These are phyloP conservation scores for Leptinotarsa juncta DNA, from an alignment of 2,888 invertebrate genomes.

Conservation along the genomic window DNA sequence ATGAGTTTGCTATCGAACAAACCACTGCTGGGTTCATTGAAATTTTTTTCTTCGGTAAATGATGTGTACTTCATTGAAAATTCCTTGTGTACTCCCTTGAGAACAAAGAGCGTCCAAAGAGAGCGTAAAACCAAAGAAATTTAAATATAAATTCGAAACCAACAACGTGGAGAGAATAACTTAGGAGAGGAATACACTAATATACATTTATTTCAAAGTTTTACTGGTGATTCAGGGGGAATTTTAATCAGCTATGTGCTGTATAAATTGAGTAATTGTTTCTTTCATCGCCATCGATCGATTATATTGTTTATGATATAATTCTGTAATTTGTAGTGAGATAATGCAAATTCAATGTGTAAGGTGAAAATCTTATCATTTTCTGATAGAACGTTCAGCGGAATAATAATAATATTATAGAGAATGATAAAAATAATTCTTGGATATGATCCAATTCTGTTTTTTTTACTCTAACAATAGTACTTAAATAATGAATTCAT, in stretches of 20 bases:
- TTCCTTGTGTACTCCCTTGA: slow-evolving; percentile 9
- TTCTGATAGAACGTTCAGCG: no score
- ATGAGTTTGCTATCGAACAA: not conserved
- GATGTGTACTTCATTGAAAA: slow-evolving; percentile 18
- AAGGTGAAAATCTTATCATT: no score
- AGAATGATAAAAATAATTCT: no score
- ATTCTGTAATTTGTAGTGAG: not conserved
- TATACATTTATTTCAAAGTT: slow-evolving; percentile 17
- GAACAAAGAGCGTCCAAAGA: slow-evolving; percentile 20
- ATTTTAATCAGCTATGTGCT: slow-evolving; percentile 13
- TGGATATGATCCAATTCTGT: no score
- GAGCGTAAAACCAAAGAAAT: slow-evolving; percentile 27
- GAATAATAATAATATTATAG: no score
- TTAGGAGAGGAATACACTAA: slow-evolving; percentile 16
- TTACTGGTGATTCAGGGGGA: slow-evolving; percentile 1
- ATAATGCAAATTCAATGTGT: no score
- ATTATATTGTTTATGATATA: not conserved
- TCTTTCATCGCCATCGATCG: not conserved
- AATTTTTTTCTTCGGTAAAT: slow-evolving; percentile 8
- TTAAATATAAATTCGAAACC: slow-evolving; percentile 26
- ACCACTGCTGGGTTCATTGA: not conserved
- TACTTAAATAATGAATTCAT: no score
- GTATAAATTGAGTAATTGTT: not conserved
- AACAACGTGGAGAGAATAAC: slow-evolving; percentile 22
- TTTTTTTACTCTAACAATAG: no score